Evolutionary conservation across 2,797 vertebrate genomes (phyloP), one percentile per base, ranked within the genome.

Genomic region (Lophotriccus pileatus): DNA sequence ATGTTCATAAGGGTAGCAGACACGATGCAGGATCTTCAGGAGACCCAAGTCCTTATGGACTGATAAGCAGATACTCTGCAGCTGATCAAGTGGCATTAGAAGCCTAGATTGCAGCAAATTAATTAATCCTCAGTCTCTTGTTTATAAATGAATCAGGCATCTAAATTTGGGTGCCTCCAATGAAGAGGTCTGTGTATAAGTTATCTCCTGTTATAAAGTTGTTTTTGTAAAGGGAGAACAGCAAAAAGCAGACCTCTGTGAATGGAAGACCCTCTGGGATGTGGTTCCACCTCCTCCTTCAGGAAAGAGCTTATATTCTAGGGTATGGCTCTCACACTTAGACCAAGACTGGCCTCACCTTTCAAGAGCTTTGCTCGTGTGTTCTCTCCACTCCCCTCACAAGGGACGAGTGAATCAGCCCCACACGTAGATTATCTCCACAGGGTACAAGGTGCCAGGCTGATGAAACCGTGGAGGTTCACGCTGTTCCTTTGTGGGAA

Each of bases 311-410:
- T 30, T 4, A 15, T 1, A 1, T 46, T 67, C 49, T 27, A 23
- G 22, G 27, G 7, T 36, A n/a, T n/a, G n/a, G 30, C 22, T 64
- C 46, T 64, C 27, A 52, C 32, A 23, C 15, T 27, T 44, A 28
- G 4, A 44, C 12, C 27, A 46, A 44, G 41, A 7, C 25, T 30
- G 46, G 21, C 32, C 39, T 81, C 58, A 36, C 30, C 56, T 58
- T 80, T 43, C 53, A 43, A 32, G 44, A 53, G 20, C 28, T 78
- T 50, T 81, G 10, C 30, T 4, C 27, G 9, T 0, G 0, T 0
- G 0, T 32, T 59, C 7, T 76, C 34, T 52, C 20, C 53, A 20
- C 52, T 63, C 11, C 53, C 36, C 10, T 47, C 32, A 3, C 19
- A 47, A 25, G 7, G 30, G 24, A 39, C 16, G 23, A 53, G 14